These are phyloP conservation scores for Melinopterus prodromus DNA, from an alignment of 2,888 invertebrate genomes.

Conservation along the genomic window DNA sequence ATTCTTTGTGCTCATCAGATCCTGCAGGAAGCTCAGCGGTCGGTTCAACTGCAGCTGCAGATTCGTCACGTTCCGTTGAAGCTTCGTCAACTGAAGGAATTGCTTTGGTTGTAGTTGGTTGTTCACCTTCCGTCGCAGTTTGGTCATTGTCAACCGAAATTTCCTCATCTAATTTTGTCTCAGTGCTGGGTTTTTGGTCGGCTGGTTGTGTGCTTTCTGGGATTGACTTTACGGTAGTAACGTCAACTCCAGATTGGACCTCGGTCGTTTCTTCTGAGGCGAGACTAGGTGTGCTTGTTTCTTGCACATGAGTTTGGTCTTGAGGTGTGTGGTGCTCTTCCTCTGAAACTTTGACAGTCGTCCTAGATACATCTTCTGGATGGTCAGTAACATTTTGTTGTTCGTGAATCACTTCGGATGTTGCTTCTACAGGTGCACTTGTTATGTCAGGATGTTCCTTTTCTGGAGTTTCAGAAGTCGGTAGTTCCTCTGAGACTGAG, in stretches of 20 bases:
- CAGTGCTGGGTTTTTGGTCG: conserved; percentile 22
- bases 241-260: neutral
- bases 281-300: neutral
- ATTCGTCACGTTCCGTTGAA: conserved; percentile 7
- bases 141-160: conserved; percentile 4
- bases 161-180: conserved; percentile 21
- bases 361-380: conserved; percentile 22
- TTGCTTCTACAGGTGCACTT: conserved; percentile 28
- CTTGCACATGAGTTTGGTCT: conserved; percentile 16
- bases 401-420: conserved; percentile 29
- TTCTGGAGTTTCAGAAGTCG: conserved; percentile 6
- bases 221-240: neutral
- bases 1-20: conserved; percentile 18
- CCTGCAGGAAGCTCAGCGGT: conserved; percentile 12
- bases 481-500: neutral
- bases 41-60: conserved; percentile 10
- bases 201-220: conserved; percentile 20
- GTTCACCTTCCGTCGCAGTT: conserved; percentile 13
- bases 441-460: neutral
- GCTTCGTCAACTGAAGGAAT: conserved; percentile 14
- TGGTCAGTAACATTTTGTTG: conserved; percentile 27
- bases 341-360: conserved; percentile 22
- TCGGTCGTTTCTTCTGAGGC: conserved; percentile 30
- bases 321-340: conserved; percentile 17
- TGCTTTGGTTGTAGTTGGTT: conserved; percentile 23